Evolutionary conservation across 2,888 invertebrate species (phyloP).

Genomic region (Coleophora flavipennella): DNA sequence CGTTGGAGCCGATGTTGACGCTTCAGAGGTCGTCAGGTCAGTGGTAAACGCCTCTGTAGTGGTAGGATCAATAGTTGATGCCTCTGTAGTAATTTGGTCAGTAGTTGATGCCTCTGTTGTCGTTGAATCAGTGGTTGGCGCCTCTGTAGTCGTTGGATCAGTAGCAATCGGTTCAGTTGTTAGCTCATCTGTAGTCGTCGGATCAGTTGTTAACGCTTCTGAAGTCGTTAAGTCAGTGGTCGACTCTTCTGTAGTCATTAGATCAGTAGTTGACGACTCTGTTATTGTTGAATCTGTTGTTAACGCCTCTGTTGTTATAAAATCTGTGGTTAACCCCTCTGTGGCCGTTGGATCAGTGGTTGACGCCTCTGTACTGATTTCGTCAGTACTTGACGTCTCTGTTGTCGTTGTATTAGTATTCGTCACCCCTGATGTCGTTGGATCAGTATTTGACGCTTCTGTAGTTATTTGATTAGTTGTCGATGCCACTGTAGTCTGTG

Average conservation of each 20-base stretch:
- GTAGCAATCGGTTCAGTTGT: background rate
- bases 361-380: background rate
- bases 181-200: background rate
- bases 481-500: background rate
- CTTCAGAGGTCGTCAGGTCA: too few species aligned
- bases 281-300: too few species aligned
- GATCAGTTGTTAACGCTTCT: background rate
- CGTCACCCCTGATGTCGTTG: background rate
- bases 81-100: background rate
- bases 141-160: background rate
- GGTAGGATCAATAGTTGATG: too few species aligned
- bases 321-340: too few species aligned
- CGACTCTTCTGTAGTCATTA: background rate
- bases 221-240: background rate
- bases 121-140: background rate
- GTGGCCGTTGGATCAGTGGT: too few species aligned
- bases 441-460: too few species aligned
- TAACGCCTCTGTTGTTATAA: too few species aligned
- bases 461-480: too few species aligned
- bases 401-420: background rate
- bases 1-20: too few species aligned
- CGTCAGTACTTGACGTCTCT: background rate
- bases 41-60: too few species aligned
- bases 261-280: background rate
- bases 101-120: background rate